Evolutionary conservation across 2,888 invertebrate species (phyloP).

Genomic region (Drosophila buzzatii): DNA sequence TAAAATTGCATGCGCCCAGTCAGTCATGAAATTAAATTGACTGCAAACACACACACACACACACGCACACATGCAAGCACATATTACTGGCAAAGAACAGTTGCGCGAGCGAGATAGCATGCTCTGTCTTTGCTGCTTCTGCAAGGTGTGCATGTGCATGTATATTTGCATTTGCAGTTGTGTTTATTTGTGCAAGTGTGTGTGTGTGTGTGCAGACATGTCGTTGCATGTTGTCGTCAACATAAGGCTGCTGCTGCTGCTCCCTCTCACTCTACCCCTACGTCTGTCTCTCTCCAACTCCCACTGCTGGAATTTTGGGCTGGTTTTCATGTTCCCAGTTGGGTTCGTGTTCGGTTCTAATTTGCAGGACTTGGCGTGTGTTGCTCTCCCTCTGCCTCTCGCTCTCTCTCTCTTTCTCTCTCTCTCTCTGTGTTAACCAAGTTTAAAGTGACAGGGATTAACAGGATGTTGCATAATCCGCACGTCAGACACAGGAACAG

Average conservation of each 20-base stretch:
- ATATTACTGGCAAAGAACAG: constrained; percentile 38
- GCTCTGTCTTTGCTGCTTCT: constrained; percentile 21
- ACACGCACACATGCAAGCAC: constrained; percentile 37
- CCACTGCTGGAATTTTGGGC: constrained; percentile 56
- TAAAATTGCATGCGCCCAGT: constrained; percentile 81
- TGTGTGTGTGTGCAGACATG: constrained; percentile 60
- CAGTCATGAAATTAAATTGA: constrained; percentile 84
- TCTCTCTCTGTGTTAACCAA: constrained; percentile 47
- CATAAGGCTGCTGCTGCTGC: constrained; percentile 37
- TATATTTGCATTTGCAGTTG: constrained; percentile 6
- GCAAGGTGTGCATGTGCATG: constrained; percentile 62
- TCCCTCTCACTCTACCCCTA: not conserved
- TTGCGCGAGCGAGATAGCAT: constrained; percentile 28
- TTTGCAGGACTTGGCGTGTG: constrained; percentile 56
- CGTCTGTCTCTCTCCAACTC: constrained; percentile 9
- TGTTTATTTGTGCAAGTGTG: constrained; percentile 1
- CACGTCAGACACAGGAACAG: constrained; percentile 71
- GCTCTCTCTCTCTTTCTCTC: constrained; percentile 10
- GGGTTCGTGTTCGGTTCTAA: constrained; percentile 59
- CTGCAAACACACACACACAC: constrained; percentile 79
- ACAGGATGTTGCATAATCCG: constrained; percentile 83
- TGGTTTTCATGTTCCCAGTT: constrained; percentile 39
- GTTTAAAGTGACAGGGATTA: constrained; percentile 82
- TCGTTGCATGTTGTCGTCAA: constrained; percentile 70
- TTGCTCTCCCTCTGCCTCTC: constrained; percentile 14